A percentile compares a stretch with the other conserved stretches of the same genome.
These are phyloP conservation scores for Drosophila rellima DNA, from an alignment of 2,888 invertebrate species.

Conservation along the genomic window DNA sequence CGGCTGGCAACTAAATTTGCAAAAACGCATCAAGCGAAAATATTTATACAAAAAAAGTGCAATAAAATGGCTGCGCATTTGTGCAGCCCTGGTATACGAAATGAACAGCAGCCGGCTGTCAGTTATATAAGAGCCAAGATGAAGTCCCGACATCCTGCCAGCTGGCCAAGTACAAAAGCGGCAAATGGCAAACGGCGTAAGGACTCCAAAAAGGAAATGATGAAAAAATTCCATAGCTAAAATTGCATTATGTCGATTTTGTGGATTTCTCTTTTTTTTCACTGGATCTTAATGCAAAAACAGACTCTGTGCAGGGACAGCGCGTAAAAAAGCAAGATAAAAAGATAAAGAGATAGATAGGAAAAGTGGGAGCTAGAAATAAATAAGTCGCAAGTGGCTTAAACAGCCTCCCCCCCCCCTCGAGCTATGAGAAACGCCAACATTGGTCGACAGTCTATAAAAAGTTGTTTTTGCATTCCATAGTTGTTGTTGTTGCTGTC, in stretches of 20 bases:
- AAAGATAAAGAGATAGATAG: slow-evolving; percentile 3
- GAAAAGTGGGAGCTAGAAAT: slow-evolving; percentile 29
- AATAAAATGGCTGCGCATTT: slow-evolving; percentile 39
- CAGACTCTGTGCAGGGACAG: slow-evolving; percentile 3
- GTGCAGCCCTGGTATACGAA: slow-evolving; percentile 22
- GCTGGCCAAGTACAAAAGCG: background rate
- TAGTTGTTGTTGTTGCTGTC: slow-evolving; percentile 14
- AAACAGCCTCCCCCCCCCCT: slow-evolving; percentile 25
- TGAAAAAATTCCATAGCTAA: slow-evolving; percentile 61
- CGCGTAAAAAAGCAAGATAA: slow-evolving; percentile 13
- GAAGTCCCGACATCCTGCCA: slow-evolving; percentile 9
- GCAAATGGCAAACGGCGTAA: slow-evolving; percentile 21
- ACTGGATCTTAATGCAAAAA: slow-evolving; percentile 42
- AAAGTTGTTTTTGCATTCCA: slow-evolving; percentile 30
- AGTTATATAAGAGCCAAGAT: slow-evolving; percentile 7
- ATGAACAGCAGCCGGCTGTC: slow-evolving; percentile 35
- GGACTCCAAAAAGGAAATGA: slow-evolving; percentile 39
- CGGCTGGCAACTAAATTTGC: slow-evolving; percentile 55
- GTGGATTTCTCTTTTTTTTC: slow-evolving; percentile 50
- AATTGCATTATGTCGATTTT: slow-evolving; percentile 78
- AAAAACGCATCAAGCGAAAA: slow-evolving; percentile 47
- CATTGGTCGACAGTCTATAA: slow-evolving; percentile 55
- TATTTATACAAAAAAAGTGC: slow-evolving; percentile 48
- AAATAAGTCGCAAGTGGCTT: slow-evolving; percentile 60
- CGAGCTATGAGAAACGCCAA: slow-evolving; percentile 53